Conservation (phyloP, 1,140 invertebrate species). For the Drosophila funebris region DNA sequence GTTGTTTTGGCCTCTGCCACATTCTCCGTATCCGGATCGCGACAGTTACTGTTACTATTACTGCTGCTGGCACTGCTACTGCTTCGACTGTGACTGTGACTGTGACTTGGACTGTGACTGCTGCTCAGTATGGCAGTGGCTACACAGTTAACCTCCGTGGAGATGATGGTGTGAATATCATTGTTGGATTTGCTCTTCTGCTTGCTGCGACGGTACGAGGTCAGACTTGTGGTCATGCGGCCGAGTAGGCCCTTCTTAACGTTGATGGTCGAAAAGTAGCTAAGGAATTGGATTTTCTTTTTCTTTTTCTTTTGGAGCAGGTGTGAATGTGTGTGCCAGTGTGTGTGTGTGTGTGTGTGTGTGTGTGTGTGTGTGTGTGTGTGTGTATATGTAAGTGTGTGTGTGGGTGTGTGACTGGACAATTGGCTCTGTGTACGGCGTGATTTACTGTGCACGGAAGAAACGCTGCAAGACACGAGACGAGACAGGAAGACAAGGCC, state of each 20-base stretch:
- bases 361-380: conserved; percentile 29
- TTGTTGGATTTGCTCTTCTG: conserved; percentile 81
- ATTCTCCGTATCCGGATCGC: conserved; percentile 5
- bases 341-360: conserved; percentile 21
- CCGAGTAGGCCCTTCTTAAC: conserved; percentile 77
- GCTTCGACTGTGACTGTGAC: not conserved
- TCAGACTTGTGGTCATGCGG: conserved; percentile 82
- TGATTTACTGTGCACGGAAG: conserved; percentile 24
- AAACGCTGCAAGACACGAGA: not conserved
- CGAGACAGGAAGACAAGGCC: not conserved
- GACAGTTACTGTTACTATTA: conserved; percentile 5
- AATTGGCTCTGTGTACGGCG: conserved; percentile 8
- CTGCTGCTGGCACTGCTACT: conserved; percentile 11
- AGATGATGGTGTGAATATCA: conserved; percentile 77
- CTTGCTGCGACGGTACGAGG: conserved; percentile 81
- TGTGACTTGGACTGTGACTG: conserved; percentile 8
- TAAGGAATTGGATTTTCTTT: conserved; percentile 20
- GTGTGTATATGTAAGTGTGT: conserved; percentile 19
- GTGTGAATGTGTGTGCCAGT: not conserved
- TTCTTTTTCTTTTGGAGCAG: not conserved
- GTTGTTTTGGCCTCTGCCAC: not conserved
- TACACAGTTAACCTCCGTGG: conserved; percentile 58
- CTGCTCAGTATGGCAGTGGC: conserved; percentile 51
- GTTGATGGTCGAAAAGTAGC: conserved; percentile 82
- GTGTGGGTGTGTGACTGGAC: not conserved